Evolutionary conservation across 2,888 invertebrate species (phyloP).

Genomic region (Conomelus anceps): DNA sequence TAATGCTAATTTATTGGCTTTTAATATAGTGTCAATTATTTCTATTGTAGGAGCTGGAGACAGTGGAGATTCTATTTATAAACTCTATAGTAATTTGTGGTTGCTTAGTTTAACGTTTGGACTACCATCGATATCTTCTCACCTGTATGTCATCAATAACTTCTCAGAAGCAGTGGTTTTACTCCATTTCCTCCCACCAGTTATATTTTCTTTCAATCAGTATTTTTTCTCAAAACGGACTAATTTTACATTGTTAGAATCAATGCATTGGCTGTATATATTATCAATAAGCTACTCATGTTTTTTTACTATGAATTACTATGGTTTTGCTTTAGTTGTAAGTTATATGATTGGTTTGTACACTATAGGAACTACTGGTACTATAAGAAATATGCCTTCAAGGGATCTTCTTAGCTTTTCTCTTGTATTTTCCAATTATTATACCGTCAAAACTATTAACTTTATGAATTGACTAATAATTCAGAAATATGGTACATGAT

Average conservation of each 20-base stretch:
- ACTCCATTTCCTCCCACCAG: background rate
- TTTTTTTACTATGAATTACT: conserved; percentile 27
- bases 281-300: conserved; percentile 29
- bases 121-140: conserved; percentile 8
- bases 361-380: conserved; percentile 31
- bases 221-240: conserved; percentile 18
- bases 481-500: too few species aligned
- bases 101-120: background rate
- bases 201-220: background rate
- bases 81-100: background rate
- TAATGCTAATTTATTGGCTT: too few species aligned
- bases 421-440: conserved; percentile 33
- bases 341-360: conserved; percentile 32
- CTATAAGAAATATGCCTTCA: conserved; percentile 30
- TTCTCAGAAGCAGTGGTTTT: background rate
- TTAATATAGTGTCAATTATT: too few species aligned
- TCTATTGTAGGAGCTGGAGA: background rate
- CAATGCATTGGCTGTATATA: conserved; percentile 10
- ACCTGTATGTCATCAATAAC: background rate
- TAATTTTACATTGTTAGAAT: conserved; percentile 13
- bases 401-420: conserved; percentile 32
- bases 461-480: conserved; percentile 15
- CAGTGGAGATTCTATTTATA: background rate
- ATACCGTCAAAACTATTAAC: conserved; percentile 28
- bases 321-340: conserved; percentile 30